These are phyloP conservation scores for Leiothrix lutea DNA, from an alignment of 2,113 vertebrate species.

Conservation along the genomic window DNA sequence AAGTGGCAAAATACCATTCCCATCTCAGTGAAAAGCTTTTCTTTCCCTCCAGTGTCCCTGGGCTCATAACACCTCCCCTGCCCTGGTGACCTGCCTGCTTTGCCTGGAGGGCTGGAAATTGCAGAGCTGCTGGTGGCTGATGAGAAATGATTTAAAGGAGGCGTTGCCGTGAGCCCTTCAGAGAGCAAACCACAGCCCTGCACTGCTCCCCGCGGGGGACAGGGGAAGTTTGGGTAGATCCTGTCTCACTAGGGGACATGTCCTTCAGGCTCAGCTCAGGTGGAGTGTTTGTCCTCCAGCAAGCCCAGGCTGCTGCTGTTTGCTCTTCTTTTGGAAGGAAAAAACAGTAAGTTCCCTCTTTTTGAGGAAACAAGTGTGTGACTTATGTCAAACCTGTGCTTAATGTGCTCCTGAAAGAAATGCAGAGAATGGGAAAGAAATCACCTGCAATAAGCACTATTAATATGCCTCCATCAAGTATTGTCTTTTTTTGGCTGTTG, in stretches of 20 bases:
- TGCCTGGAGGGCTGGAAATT: slow-evolving; percentile 9
- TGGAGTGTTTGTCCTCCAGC: not conserved
- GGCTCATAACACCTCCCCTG: not conserved
- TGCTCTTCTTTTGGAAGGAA: not conserved
- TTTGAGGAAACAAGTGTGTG: not conserved
- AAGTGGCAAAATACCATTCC: not conserved
- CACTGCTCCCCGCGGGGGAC: not conserved
- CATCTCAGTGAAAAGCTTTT: not conserved
- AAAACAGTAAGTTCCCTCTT: not conserved
- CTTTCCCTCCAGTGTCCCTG: not conserved
- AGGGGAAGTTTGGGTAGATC: not conserved
- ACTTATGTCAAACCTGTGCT: not conserved
- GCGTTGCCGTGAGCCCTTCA: fast-evolving
- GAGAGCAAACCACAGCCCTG: not conserved
- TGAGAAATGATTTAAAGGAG: not conserved
- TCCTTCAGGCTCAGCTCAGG: not conserved
- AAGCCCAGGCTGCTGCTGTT: not conserved
- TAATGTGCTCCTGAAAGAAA: not conserved
- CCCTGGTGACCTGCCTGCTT: not conserved
- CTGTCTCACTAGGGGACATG: not conserved
- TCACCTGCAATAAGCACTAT: not conserved
- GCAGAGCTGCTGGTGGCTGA: not conserved
- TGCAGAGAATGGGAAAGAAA: not conserved
- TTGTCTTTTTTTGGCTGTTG: not conserved
- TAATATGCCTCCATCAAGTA: not conserved